A percentile compares a stretch with the other conserved stretches of the same genome.
Conservation (phyloP, 2,888 invertebrate species). For the Cancer borealis region DNA sequence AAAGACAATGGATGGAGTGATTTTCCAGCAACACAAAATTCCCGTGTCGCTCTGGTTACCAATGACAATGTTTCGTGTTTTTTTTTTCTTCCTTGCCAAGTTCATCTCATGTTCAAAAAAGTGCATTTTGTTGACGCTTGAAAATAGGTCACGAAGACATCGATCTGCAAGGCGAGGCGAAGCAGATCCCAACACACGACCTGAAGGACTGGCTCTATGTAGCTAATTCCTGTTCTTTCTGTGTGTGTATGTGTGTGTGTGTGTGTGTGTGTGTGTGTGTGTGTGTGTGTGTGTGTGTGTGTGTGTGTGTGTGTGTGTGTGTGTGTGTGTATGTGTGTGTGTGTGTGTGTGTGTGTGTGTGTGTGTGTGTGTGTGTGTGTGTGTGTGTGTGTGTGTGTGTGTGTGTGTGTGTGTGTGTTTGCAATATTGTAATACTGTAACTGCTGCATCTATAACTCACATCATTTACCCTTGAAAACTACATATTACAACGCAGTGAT, state of each 20-base stretch:
- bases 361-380: not conserved
- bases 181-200: not conserved
- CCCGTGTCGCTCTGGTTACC: not conserved
- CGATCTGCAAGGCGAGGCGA: not conserved
- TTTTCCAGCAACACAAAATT: not conserved
- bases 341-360: slow-evolving; percentile 31
- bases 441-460: too few relatives aligned
- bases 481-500: not conserved
- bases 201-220: not conserved
- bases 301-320: slow-evolving; percentile 48
- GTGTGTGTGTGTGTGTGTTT: too few relatives aligned
- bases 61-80: not conserved
- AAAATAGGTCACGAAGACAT: not conserved
- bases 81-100: not conserved
- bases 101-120: not conserved
- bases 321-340: slow-evolving; percentile 39
- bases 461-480: too few relatives aligned
- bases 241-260: slow-evolving; percentile 32
- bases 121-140: not conserved
- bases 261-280: slow-evolving; percentile 22
- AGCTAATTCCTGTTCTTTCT: not conserved
- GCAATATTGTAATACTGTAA: too few relatives aligned
- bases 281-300: slow-evolving; percentile 47
- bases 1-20: not conserved
- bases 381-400: slow-evolving; percentile 15